Conservation (phyloP, 2,888 invertebrate species). For the Melieria picta region DNA sequence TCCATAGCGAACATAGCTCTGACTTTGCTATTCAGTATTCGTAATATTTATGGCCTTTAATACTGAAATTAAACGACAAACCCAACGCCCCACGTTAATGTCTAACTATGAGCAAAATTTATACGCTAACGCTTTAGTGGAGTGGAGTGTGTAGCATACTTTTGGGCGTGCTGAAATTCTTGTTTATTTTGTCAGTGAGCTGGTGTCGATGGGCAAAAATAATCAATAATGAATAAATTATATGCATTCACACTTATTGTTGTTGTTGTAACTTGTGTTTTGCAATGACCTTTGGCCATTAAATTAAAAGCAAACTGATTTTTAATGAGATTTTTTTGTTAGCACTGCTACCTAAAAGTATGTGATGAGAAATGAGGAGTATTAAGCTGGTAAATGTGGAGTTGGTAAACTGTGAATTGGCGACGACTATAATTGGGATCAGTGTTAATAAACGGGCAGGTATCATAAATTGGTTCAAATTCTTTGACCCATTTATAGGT, state of each 20-base stretch:
- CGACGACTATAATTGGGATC: too few species aligned
- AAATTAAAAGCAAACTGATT: not conserved
- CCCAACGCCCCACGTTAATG: not conserved
- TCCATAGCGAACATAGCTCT: not conserved
- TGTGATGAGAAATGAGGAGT: not conserved
- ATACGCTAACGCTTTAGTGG: not conserved
- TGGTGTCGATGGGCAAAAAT: conserved; percentile 47
- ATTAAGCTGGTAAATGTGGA: too few species aligned
- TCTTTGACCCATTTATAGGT: too few species aligned
- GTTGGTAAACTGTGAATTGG: too few species aligned
- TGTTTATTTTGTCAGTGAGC: conserved; percentile 52
- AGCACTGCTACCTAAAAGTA: not conserved
- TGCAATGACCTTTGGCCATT: not conserved
- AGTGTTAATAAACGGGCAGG: too few species aligned
- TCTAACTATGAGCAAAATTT: not conserved
- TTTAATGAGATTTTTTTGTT: not conserved
- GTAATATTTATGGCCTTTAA: not conserved
- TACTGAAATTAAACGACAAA: not conserved
- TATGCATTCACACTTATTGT: conserved; percentile 21
- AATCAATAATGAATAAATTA: conserved; percentile 56
- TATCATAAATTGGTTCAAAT: too few species aligned
- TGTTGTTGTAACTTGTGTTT: not conserved
- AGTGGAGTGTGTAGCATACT: conserved; percentile 9
- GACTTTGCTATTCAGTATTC: not conserved
- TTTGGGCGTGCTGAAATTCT: conserved; percentile 50